Percentiles rank a stretch among this genome's conserved stretches.
Conservation (phyloP, 2,113 vertebrate genomes). For the Carassius gibelio region DNA sequence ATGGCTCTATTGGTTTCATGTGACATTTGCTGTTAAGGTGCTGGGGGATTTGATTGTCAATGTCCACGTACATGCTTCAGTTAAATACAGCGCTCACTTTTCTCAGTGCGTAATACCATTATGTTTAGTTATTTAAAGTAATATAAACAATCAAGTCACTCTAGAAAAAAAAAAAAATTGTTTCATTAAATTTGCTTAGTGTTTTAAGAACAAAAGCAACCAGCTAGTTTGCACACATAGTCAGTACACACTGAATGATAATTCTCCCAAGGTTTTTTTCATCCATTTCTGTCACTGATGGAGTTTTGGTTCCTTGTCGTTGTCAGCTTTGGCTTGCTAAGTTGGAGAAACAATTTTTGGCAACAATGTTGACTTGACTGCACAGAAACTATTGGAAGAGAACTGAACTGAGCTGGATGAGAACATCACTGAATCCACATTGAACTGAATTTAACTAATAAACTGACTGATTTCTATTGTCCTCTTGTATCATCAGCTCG, state of each 20-base stretch:
- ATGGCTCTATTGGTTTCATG: conserved; percentile 68
- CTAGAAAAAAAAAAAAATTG: not conserved
- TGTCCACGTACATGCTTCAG: not conserved
- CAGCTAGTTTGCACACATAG: not conserved
- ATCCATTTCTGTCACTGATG: no score
- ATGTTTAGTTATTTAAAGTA: not conserved
- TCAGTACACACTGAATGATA: not conserved
- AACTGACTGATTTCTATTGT: no score
- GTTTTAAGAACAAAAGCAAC: not conserved
- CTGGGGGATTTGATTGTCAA: conserved; percentile 7
- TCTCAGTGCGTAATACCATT: not conserved
- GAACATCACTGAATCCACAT: no score
- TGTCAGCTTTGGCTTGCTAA: no score
- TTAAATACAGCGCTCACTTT: not conserved
- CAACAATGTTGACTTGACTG: no score
- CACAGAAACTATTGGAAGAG: no score
- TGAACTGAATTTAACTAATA: no score
- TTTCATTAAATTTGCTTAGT: not conserved
- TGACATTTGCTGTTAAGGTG: conserved; percentile 43
- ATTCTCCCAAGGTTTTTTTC: not conserved
- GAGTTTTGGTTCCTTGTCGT: no score
- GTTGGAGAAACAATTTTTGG: no score
- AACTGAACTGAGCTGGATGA: no score
- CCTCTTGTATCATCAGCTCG: no score
- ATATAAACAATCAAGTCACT: not conserved